Evolutionary conservation across 2,888 invertebrate genomes (phyloP), one percentile per base, ranked within the genome.

Genomic region (Sthenelais limicola): DNA sequence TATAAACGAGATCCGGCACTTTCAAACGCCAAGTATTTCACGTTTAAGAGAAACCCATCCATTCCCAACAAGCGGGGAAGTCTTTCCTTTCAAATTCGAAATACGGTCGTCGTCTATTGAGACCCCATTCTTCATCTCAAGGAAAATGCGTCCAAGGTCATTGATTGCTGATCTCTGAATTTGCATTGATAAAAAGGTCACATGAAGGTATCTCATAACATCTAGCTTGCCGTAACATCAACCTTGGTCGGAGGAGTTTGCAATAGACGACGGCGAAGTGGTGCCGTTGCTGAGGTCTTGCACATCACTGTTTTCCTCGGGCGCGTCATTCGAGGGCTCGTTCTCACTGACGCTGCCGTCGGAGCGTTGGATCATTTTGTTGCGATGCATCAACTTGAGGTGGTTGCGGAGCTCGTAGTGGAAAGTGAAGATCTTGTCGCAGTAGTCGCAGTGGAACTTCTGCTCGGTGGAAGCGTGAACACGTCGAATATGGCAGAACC

Each of bases 401-500:
- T 72, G 72, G 67, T 72, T 72, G 33, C 72, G 43, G 32, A 72
- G 72, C 66, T 67, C 66, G 67, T 72, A 72, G 52, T 72, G 66
- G 56, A 72, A 72, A 4, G 52, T 67, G 67, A 72, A 72, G 49
- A 72, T 38, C 33, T 72, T 72, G 24, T 38, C 49, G 38, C 72
- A 72, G 26, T 62, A 49, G 66, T 71, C 49, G 47, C 68, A 58
- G 62, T 66, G 51, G 62, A 72, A 67, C 58, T 74, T 76, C 71
- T 82, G 82, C 21, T 70, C 71, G 35, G 77, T 77, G 2, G 77
- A 74, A 15, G 76, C 73, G 74, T 84, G 83, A 9, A 83, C 74
- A 12, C 77, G 52, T 15, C 73, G 52, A n/a, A 79, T 73, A 72
- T 84, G 83, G 68, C 82, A 74, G 67, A 79, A 77, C 4, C 82